Percentiles rank a stretch among this genome's conserved stretches.
Evolutionary conservation across 2,113 vertebrate genomes (phyloP).

Genomic region (Prinia subflava): DNA sequence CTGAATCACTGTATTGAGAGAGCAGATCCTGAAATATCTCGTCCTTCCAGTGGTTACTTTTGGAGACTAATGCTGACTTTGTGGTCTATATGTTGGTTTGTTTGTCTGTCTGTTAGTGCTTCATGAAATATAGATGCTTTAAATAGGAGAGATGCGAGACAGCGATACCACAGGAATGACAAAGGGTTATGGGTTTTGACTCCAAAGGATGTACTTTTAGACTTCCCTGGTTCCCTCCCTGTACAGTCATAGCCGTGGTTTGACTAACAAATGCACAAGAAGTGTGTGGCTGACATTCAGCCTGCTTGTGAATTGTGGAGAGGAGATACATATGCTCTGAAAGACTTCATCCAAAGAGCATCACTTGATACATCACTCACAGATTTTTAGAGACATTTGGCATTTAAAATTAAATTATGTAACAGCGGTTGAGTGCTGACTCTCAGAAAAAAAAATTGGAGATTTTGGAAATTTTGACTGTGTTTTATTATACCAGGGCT

Average conservation of each 20-base stretch:
- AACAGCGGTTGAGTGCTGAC: not conserved
- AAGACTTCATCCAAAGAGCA: not conserved
- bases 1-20: not conserved
- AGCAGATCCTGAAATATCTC: not conserved
- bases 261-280: not conserved
- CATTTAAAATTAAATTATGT: not conserved
- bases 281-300: not conserved
- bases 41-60: not conserved
- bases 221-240: not conserved
- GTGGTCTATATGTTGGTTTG: not conserved
- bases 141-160: not conserved
- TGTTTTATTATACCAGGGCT: not conserved
- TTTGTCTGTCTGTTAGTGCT: not conserved
- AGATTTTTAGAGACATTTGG: not conserved
- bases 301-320: not conserved
- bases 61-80: not conserved
- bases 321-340: not conserved
- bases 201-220: not conserved
- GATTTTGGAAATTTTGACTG: not conserved
- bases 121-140: conserved; percentile 28
- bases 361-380: not conserved
- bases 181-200: not conserved
- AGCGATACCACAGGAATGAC: not conserved
- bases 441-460: not conserved
- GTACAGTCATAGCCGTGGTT: not conserved